Evolutionary conservation across 2,888 invertebrate species (phyloP).

Genomic region (Serripes groenlandicus): DNA sequence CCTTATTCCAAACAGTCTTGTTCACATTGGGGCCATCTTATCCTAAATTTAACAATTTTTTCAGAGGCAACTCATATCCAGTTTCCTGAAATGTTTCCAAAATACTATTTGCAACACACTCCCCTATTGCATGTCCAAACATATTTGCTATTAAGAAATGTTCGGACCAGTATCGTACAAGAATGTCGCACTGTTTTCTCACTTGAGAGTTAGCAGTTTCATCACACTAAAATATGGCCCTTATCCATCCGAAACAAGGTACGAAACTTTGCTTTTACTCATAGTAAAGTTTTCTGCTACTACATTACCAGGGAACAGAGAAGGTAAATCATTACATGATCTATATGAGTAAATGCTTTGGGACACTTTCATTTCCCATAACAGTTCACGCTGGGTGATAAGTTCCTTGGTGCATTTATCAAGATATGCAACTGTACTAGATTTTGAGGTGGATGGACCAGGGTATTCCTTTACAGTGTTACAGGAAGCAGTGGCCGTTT

Average conservation of each 20-base stretch:
- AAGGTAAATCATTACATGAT: conserved; percentile 37
- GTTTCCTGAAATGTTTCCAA: conserved; percentile 43
- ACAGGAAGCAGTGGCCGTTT: conserved; percentile 27
- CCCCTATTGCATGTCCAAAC: conserved; percentile 65
- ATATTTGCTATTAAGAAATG: conserved; percentile 49
- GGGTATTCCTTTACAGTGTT: conserved; percentile 31
- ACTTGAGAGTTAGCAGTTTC: conserved; percentile 52
- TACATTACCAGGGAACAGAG: conserved; percentile 38
- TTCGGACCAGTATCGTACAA: conserved; percentile 48
- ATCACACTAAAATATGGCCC: conserved; percentile 62
- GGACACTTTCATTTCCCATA: conserved; percentile 54
- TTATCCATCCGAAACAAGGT: conserved; percentile 61
- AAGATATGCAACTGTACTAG: conserved; percentile 21
- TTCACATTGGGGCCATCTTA: conserved; percentile 70
- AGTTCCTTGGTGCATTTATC: conserved; percentile 44
- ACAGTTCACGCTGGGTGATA: conserved; percentile 29
- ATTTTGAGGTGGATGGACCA: conserved; percentile 24
- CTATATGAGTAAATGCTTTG: conserved; percentile 26
- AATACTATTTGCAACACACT: conserved; percentile 42
- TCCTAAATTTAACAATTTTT: conserved; percentile 37
- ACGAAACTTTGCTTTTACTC: conserved; percentile 57
- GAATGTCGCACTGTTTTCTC: conserved; percentile 55
- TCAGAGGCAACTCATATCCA: conserved; percentile 35
- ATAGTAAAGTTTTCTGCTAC: conserved; percentile 45
- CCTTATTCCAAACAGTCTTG: conserved; percentile 60